Base-by-base conservation (phyloP, 1,140 invertebrate species). In the Zaprionus lachaisei region DNA sequence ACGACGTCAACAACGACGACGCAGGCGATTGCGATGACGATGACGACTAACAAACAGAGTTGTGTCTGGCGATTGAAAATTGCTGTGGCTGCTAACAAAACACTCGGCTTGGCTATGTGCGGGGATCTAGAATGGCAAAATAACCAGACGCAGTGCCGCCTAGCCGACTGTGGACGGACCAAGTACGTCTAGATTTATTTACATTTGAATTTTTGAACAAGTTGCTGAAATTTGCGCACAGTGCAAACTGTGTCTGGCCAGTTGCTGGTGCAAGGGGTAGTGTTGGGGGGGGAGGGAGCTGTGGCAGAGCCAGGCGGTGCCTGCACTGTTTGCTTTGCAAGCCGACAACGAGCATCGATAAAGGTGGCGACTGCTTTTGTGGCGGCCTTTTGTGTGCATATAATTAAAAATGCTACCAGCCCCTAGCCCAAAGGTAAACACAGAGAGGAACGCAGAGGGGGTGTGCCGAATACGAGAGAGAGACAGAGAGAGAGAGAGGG, bases 181-280 rank as follows among this genome's bases (percentile, higher is more conserved):
- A 17, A 9, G 70, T 60, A 79, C 75, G 81, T 79, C 84, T 85
- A 74, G 81, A 89, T 90, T 89, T 89, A 89, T 89, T 89, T 89
- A 90, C 85, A 90, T 90, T 89, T 89, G 85, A 89, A 89, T 90
- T 89, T 89, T 90, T 89, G 85, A 89, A 81, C 85, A 89, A 89
- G 81, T 89, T 81, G 85, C 84, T 89, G 81, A 89, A 89, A 90
- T 77, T 84, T 81, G 79, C 84, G 76, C 81, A 79, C 75, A 70
- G 71, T 80, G 77, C 69, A 80, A 86, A 85, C 84, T 83, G 81
- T 90, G 81, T 68, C 79, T 78, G 85, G 41, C 56, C 55, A 51
- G 51, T 62, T 44, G 75, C 26, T 47, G n/a, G 34, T 14, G 58
- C 17, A 9, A 12, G 15, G 5, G 41, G 22, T 1, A 3, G n/a